Evolutionary conservation across 2,888 invertebrate genomes (phyloP).

Genomic region (Apeira syringaria): DNA sequence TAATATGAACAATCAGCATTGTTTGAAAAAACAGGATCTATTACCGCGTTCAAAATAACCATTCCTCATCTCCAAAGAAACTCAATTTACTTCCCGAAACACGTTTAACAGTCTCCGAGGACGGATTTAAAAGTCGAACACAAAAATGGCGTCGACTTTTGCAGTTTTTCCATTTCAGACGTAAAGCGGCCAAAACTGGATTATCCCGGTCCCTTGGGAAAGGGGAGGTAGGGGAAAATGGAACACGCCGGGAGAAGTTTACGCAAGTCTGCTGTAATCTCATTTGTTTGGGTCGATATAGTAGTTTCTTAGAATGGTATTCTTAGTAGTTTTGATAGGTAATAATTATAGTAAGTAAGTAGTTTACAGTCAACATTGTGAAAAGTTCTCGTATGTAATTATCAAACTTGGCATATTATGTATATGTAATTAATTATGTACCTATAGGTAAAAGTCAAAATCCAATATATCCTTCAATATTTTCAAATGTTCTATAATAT

Average conservation of each 20-base stretch:
- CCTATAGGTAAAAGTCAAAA: no score
- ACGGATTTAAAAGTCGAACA: constrained; percentile 27
- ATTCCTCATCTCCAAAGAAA: constrained; percentile 24
- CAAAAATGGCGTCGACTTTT: constrained; percentile 37
- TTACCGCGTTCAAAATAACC: constrained; percentile 16
- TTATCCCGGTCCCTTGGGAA: constrained; percentile 54
- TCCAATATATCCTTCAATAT: no score
- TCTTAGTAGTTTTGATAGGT: no score
- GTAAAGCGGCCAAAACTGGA: constrained; percentile 67
- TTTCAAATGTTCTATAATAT: no score
- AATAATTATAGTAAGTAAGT: no score
- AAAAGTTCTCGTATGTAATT: no score
- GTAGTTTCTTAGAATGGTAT: no score
- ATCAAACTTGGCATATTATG: no score
- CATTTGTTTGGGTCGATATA: constrained; percentile 51
- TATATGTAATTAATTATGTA: no score
- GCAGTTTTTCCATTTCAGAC: constrained; percentile 51
- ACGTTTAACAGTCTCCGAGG: constrained; percentile 26
- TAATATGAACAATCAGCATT: no score
- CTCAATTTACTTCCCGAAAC: constrained; percentile 35
- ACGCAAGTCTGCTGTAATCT: constrained; percentile 63
- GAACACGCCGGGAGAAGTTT: constrained; percentile 43
- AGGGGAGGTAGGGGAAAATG: constrained; percentile 34
- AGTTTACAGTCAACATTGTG: no score
- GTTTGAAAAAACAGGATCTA: no score